Evolutionary conservation across 2,888 invertebrate genomes (phyloP).

Genomic region (Hirtodrosophila confusa): DNA sequence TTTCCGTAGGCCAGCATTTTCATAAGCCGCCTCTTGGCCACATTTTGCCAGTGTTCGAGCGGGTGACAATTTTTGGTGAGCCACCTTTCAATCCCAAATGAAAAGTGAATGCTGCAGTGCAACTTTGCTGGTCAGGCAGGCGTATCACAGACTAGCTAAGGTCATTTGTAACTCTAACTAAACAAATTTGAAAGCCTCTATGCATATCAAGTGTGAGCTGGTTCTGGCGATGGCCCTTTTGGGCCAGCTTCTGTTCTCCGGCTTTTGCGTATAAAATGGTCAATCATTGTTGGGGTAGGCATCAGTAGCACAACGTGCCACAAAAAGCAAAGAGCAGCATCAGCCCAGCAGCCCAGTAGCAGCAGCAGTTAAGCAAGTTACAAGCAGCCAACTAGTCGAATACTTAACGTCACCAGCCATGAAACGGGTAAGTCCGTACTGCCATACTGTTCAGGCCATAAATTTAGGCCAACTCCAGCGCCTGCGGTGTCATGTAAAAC

Average conservation of each 20-base stretch:
- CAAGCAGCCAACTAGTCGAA: constrained; percentile 56
- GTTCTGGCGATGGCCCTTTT: constrained; percentile 54
- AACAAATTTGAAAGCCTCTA: constrained; percentile 77
- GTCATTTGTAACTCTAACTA: constrained; percentile 80
- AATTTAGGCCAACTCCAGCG: constrained; percentile 35
- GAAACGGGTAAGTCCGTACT: constrained; percentile 65
- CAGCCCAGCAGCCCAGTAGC: constrained; percentile 20
- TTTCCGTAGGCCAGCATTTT: constrained; percentile 54
- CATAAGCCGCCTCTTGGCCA: constrained; percentile 25
- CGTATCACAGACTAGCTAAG: constrained; percentile 59
- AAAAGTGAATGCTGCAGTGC: constrained; percentile 68
- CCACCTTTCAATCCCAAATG: background rate
- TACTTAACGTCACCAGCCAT: constrained; percentile 64
- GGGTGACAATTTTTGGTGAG: constrained; percentile 30
- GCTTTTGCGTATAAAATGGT: constrained; percentile 58
- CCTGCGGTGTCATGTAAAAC: constrained; percentile 46
- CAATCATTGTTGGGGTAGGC: constrained; percentile 29
- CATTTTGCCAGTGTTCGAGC: constrained; percentile 17
- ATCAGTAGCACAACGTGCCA: constrained; percentile 62
- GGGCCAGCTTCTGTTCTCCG: constrained; percentile 4
- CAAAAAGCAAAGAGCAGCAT: constrained; percentile 32
- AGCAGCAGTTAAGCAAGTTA: constrained; percentile 44
- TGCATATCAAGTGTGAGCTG: constrained; percentile 70
- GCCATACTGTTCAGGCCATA: constrained; percentile 40
- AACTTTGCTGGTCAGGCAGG: constrained; percentile 49